These are phyloP conservation scores for Pantala flavescens DNA, from an alignment of 1,140 invertebrate species.

Conservation along the genomic window DNA sequence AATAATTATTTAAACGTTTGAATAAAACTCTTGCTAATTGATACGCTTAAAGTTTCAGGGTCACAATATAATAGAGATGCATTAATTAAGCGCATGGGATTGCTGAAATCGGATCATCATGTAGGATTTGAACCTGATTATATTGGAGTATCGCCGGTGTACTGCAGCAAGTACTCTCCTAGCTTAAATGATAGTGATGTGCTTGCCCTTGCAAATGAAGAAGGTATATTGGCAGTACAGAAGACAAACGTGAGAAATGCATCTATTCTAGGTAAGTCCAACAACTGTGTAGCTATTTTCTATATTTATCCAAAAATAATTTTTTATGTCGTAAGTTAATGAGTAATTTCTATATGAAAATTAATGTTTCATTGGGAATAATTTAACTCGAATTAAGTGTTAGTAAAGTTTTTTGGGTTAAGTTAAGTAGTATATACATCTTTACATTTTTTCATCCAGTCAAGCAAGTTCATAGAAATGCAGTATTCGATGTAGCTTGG, in stretches of 20 bases:
- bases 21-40: not conserved
- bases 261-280: conserved; percentile 23
- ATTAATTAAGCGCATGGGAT: not conserved
- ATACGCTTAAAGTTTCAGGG: not conserved
- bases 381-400: too few relatives aligned
- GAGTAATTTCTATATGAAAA: too few relatives aligned
- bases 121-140: not conserved
- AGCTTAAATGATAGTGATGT: conserved; percentile 45
- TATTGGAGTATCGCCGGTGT: not conserved
- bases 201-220: conserved; percentile 72
- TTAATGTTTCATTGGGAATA: too few relatives aligned
- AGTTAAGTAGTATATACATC: too few relatives aligned
- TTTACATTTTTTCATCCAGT: conserved; percentile 23
- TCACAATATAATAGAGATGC: not conserved
- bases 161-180: not conserved
- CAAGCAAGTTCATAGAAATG: conserved; percentile 66
- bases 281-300: too few relatives aligned
- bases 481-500: conserved; percentile 82
- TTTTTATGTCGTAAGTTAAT: too few relatives aligned
- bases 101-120: not conserved
- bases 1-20: too few relatives aligned
- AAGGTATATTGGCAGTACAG: conserved; percentile 60
- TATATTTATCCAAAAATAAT: too few relatives aligned
- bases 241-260: conserved; percentile 34
- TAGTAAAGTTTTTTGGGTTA: too few relatives aligned